Base-by-base conservation (phyloP, 2,113 vertebrate species). In the Trematocara marginatum region DNA sequence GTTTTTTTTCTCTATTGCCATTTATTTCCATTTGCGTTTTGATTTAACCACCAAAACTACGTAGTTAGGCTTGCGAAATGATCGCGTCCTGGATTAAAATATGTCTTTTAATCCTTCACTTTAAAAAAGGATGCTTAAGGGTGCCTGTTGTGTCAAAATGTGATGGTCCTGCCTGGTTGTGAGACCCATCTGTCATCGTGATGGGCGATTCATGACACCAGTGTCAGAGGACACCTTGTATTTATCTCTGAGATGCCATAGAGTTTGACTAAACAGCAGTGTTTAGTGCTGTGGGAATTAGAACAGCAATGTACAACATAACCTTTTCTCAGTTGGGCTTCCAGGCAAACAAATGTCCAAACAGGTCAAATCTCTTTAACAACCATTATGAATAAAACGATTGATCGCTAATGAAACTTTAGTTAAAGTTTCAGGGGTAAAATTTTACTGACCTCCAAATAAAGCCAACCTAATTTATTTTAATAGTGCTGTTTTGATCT, bases 21-120 rank as follows among this genome's bases (percentile, higher is more conserved):
- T 26, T 69, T 69, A 45, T 42, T 69, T 40, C 38, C 11, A 6
- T 42, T 1, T 23, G 12, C 0, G 0, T 23, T 69, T 71, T 4
- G 11, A 20, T 71, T 23, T 42, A 69, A 23, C 11, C 20, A 45
- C 64, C 64, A 71, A 45, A 64, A 26, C 5, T 4, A 0, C 4
- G 0, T 16, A 42, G 38, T 71, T 71, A 1, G 20, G 20, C 66
- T 45, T 71, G 23, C 1, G 0, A 26, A 71, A 45, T 71, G 38
- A 13, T 26, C 1, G 0, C 6, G 5, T 15, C 45, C 20, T 71
- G 7, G 20, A 42, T 71, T 45, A 71, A 71, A 71, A 45, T 45
- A 10, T 45, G 7, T 26, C 12, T 71, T 71, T 71, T 71, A 71
- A 26, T 45, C 64, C 7, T 45, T 26, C 23, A 74, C 23, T 26